Conservation (phyloP, 2,113 vertebrate species). For the Scatophagus argus region DNA sequence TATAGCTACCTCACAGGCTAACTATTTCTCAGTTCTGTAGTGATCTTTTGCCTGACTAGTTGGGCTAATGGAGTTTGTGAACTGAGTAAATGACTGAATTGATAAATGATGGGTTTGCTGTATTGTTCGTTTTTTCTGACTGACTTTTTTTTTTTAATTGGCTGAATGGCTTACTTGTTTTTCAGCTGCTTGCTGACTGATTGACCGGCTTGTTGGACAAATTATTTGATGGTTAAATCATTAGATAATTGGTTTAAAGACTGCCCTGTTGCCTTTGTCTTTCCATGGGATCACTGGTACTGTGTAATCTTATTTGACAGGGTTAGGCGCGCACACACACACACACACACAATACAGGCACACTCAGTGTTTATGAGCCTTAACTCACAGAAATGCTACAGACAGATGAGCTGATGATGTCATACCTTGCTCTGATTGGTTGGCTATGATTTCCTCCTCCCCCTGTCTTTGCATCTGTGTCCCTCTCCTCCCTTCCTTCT, state of each 20-base stretch:
- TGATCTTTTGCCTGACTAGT: not conserved
- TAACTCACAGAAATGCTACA: constrained; percentile 57
- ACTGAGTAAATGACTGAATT: not conserved
- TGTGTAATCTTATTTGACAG: constrained; percentile 42
- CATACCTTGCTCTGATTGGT: constrained; percentile 74
- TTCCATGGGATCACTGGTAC: constrained; percentile 15
- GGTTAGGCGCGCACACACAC: constrained; percentile 22
- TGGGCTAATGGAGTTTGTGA: not conserved
- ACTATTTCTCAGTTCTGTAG: not conserved
- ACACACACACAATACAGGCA: constrained; percentile 13
- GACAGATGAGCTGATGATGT: constrained; percentile 75
- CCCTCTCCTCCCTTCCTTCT: constrained; percentile 29
- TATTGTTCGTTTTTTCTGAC: not conserved
- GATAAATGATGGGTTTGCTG: not conserved
- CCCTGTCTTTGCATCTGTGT: constrained; percentile 34
- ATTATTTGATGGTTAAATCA: not conserved
- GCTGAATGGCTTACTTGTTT: not conserved
- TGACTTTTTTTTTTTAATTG: not conserved
- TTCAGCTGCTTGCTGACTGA: not conserved
- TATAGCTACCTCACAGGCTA: not conserved
- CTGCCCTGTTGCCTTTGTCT: constrained; percentile 17
- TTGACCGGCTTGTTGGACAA: too few species aligned
- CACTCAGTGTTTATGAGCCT: constrained; percentile 54
- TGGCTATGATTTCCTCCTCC: constrained; percentile 39
- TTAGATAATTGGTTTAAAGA: not conserved